These are phyloP conservation scores for Saturnia pavonia DNA, from an alignment of 2,888 invertebrate genomes.

Conservation along the genomic window DNA sequence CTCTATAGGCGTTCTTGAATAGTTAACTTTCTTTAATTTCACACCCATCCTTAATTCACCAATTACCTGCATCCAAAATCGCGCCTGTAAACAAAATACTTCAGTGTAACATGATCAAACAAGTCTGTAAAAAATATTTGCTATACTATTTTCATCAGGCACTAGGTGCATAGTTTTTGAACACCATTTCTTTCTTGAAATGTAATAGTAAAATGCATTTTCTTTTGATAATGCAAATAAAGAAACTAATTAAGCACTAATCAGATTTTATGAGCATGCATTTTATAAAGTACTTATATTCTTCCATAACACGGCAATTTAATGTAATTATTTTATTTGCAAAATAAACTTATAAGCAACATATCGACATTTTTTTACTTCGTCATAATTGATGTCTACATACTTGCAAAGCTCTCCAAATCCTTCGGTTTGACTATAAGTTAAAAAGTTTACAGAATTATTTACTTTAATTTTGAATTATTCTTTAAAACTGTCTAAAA, in stretches of 20 bases:
- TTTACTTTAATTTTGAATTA: too few relatives aligned
- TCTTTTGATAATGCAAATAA: background rate
- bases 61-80: slow-evolving; percentile 98
- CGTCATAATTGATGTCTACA: slow-evolving; percentile 58
- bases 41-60: slow-evolving; percentile 95
- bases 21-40: slow-evolving; percentile 93
- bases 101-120: slow-evolving; percentile 20
- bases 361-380: slow-evolving; percentile 21
- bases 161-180: background rate
- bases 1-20: slow-evolving; percentile 90
- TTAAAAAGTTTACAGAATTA: slow-evolving; percentile 36
- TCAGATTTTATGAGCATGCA: background rate
- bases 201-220: background rate
- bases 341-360: slow-evolving; percentile 20
- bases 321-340: slow-evolving; percentile 2
- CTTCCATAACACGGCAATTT: too few relatives aligned
- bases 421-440: slow-evolving; percentile 87
- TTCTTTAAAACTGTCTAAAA: background rate
- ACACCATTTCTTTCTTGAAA: background rate
- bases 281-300: background rate
- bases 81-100: slow-evolving; percentile 83
- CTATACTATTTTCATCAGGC: background rate
- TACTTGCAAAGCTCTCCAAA: slow-evolving; percentile 91
- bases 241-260: background rate
- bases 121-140: slow-evolving; percentile 1